A percentile compares a stretch with the other conserved stretches of the same genome.
phyloP scores from a whole-genome alignment of 2,888 invertebrate species.

The Rapana venosa region DNA sequence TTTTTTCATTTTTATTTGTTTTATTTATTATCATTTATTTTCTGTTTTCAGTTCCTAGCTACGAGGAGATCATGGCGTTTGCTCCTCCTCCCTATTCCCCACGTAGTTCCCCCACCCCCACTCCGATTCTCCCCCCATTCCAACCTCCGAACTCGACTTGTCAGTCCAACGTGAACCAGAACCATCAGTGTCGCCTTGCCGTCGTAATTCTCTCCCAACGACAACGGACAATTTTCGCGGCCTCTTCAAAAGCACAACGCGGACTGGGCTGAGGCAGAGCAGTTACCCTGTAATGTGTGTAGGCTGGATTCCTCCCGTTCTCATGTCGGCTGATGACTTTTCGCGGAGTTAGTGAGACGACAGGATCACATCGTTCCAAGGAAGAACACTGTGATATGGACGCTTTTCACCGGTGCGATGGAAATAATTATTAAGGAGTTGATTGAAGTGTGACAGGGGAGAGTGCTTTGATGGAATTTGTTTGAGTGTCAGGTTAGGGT shows the following conservation, averaged over 20 bases:
- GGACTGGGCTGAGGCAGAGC: neutral
- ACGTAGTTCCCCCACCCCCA: neutral
- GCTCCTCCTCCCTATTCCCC: neutral
- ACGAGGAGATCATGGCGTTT: neutral
- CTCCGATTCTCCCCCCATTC: neutral
- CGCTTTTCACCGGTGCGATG: too few relatives aligned
- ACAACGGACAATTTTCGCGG: neutral
- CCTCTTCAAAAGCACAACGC: neutral
- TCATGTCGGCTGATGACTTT: too few relatives aligned
- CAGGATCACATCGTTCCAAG: neutral
- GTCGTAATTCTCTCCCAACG: neutral
- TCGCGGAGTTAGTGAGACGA: too few relatives aligned
- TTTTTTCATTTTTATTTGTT: neutral
- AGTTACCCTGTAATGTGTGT: neutral
- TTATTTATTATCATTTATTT: neutral
- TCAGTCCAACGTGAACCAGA: neutral
- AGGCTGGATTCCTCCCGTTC: neutral
- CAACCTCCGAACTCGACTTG: too few relatives aligned
- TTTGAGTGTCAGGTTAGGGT: too few relatives aligned
- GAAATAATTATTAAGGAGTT: too few relatives aligned
- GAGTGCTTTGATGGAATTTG: too few relatives aligned
- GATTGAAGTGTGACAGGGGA: too few relatives aligned
- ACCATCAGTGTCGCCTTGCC: neutral
- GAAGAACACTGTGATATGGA: neutral
- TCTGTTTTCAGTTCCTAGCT: neutral